Evolutionary conservation across 1,140 invertebrate species (phyloP), one percentile per base, ranked within the genome.

Genomic region (Heliconius congener): DNA sequence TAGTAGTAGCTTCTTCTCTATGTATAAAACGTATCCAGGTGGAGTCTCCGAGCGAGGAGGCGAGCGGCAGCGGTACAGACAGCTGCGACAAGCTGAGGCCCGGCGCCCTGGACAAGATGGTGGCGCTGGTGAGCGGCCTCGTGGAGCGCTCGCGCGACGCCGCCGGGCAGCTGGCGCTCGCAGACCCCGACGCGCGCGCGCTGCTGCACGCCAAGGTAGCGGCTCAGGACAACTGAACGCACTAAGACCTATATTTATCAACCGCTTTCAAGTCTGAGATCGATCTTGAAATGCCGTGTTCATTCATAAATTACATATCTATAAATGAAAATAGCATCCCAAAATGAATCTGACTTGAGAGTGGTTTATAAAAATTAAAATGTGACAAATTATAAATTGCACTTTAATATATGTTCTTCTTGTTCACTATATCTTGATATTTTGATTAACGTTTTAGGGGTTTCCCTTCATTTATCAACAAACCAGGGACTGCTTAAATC

Each of bases 71-170:
- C 66, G 88, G 87, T 23, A 81, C 83, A 3, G 89, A 87, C 42
- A 82, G 86, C 39, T 89, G 87, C 13, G 93, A 96, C 81, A 98
- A 98, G 90, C 96, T 98, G 77, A 96, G 98, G 83, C 98, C 98
- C 0, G 97, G 97, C 2, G 98, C 98, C 0, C 93, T 99, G n/a
- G 98, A 99, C 90, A 99, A 99, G 94, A 99, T 99, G 98, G 98
- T 99, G 72, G 97, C 98, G 9, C 92, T 99, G 8, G 97, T 99
- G 42, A 97, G 98, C 6, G 96, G 97, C 2, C 95, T 99, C 42
- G 98, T 99, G 34, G 98, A 99, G 89, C 97, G 98, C 77, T 98
- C 98, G 39, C 94, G 98, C 23, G 97, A 97, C 79, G 95, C 97
- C 9, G 96, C 97, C 93, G 97, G 95, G 81, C 96, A 96, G 78